phyloP scores from a whole-genome alignment of 2,888 invertebrate genomes.

The Polymixis flavicincta region DNA sequence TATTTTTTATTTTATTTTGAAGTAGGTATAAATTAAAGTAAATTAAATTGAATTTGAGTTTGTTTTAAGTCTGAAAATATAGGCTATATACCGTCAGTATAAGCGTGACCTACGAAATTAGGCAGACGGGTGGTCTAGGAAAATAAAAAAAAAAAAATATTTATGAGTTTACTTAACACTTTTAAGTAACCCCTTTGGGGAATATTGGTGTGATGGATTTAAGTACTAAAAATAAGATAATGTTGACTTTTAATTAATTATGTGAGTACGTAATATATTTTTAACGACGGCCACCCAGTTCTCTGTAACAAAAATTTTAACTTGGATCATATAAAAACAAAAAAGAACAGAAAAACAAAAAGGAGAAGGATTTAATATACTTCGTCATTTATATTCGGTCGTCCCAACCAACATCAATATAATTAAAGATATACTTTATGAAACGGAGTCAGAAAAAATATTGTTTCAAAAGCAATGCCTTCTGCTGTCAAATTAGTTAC shows the following conservation, averaged over 20 bases:
- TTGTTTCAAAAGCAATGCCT: slow-evolving; percentile 65
- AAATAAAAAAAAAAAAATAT: too few relatives aligned
- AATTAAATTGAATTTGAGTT: not conserved
- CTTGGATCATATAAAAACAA: not conserved
- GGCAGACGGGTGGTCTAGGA: too few relatives aligned
- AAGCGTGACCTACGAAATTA: not conserved
- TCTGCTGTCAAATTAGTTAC: slow-evolving; percentile 72
- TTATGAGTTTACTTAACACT: not conserved
- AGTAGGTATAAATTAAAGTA: not conserved
- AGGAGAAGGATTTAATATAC: not conserved
- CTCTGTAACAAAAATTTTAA: not conserved
- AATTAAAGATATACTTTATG: slow-evolving; percentile 43
- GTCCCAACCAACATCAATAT: not conserved
- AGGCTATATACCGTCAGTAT: not conserved
- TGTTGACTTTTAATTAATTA: not conserved
- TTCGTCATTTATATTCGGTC: not conserved
- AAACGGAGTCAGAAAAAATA: slow-evolving; percentile 48
- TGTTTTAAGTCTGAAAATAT: too few relatives aligned
- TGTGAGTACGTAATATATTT: not conserved
- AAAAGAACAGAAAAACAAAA: not conserved
- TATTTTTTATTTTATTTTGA: too few relatives aligned
- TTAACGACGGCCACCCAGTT: not conserved
- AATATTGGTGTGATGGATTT: not conserved
- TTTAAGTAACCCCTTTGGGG: not conserved
- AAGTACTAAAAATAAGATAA: not conserved